Evolutionary conservation across 1,140 invertebrate genomes (phyloP).

Genomic region (Platyscapa corneri): DNA sequence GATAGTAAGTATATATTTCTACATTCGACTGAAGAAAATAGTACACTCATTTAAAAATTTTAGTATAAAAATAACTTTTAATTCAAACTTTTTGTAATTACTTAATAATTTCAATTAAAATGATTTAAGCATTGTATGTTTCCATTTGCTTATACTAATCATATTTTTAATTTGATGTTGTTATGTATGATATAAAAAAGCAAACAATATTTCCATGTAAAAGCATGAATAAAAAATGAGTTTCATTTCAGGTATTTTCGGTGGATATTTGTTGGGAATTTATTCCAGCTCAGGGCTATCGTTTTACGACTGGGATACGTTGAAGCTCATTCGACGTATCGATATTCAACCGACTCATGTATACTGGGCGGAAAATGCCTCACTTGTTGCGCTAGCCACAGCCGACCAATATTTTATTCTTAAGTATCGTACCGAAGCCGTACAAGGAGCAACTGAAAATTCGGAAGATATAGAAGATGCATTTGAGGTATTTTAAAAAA

Average conservation of each 20-base stretch:
- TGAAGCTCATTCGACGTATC: constrained; percentile 94
- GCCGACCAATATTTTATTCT: constrained; percentile 98
- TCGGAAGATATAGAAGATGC: constrained; percentile 97
- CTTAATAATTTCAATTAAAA: too few relatives aligned
- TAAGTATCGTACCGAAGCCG: constrained; percentile 87
- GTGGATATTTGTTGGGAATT: constrained; percentile 95
- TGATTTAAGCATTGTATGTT: too few relatives aligned
- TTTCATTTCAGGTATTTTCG: constrained; percentile 87
- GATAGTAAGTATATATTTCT: constrained; percentile 79
- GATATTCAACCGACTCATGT: constrained; percentile 96
- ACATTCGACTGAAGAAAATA: neutral
- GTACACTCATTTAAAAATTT: neutral
- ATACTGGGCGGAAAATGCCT: constrained; percentile 98
- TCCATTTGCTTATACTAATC: too few relatives aligned
- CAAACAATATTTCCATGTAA: too few relatives aligned
- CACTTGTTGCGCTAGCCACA: constrained; percentile 94
- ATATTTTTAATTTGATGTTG: too few relatives aligned
- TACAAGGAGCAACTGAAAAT: constrained; percentile 84
- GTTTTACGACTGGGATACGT: constrained; percentile 98
- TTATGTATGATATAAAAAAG: too few relatives aligned
- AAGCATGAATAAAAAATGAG: neutral
- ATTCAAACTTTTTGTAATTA: too few relatives aligned
- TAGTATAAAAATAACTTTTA: too few relatives aligned
- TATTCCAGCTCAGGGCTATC: constrained; percentile 93
- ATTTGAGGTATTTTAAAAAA: constrained; percentile 86